A percentile compares a stretch with the other conserved stretches of the same genome.
Conservation (phyloP, 2,797 vertebrate species). For the Propithecus deckenii region DNA sequence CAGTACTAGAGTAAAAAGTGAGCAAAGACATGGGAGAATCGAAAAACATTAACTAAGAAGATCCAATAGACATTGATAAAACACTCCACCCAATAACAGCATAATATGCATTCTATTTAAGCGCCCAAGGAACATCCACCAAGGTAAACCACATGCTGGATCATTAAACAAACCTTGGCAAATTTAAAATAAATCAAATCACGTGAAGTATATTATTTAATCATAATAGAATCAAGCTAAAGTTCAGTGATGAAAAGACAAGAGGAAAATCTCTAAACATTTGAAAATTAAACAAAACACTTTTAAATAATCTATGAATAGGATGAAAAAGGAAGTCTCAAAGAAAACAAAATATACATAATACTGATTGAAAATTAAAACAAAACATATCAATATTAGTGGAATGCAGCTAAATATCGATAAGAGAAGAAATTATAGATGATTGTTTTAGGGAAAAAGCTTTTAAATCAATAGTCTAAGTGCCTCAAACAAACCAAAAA, state of each 20-base stretch:
- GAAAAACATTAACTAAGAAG: background rate
- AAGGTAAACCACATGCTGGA: background rate
- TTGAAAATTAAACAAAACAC: background rate
- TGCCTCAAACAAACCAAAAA: background rate
- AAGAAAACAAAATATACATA: background rate
- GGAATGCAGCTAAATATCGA: background rate
- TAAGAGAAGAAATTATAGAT: background rate
- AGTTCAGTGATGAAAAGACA: background rate
- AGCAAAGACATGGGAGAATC: background rate
- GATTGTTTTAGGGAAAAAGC: background rate
- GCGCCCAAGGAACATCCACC: background rate
- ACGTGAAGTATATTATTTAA: background rate
- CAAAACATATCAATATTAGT: background rate
- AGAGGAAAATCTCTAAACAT: background rate
- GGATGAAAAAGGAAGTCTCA: background rate
- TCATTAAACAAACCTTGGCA: background rate
- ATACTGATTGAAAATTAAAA: background rate
- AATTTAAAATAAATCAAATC: background rate
- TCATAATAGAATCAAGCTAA: background rate
- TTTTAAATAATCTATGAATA: background rate
- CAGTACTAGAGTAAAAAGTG: background rate
- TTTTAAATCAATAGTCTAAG: background rate
- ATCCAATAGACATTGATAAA: background rate
- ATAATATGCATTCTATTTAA: background rate
- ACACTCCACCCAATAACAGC: background rate